Conservation (phyloP, 2,113 vertebrate species). For the Neolamprologus caudopunctatus region DNA sequence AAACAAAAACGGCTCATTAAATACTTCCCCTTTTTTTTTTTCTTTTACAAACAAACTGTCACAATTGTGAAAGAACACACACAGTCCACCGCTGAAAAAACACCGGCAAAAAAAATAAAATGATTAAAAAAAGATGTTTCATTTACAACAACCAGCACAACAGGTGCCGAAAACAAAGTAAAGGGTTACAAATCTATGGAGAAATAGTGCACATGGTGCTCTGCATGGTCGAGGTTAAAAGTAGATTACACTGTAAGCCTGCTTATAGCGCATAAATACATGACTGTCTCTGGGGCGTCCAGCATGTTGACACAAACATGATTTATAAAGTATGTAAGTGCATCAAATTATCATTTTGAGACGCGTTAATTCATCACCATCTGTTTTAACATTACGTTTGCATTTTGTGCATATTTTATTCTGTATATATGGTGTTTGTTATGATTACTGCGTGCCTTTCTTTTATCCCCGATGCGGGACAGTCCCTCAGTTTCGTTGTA, state of each 20-base stretch:
- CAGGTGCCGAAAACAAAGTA: not conserved
- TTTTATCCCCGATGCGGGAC: not conserved
- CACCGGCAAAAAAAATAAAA: not conserved
- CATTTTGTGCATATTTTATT: not conserved
- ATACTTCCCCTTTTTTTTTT: conserved; percentile 30
- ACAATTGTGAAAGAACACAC: not conserved
- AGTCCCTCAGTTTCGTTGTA: not conserved
- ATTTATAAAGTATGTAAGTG: not conserved
- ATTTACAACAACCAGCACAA: not conserved
- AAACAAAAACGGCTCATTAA: conserved; percentile 27
- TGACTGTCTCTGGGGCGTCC: not conserved
- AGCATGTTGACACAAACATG: not conserved
- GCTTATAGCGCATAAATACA: not conserved
- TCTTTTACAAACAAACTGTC: conserved; percentile 17
- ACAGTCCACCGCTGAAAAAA: not conserved
- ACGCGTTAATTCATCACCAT: not conserved
- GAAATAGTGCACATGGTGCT: not conserved
- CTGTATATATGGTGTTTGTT: not conserved
- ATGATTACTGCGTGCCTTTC: not conserved
- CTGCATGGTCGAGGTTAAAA: not conserved
- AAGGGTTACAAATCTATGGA: not conserved
- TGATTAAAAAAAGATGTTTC: not conserved
- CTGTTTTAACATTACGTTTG: not conserved
- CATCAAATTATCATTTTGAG: not conserved
- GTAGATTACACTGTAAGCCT: not conserved